Evolutionary conservation across 2,888 invertebrate genomes (phyloP).

Genomic region (Sialis fuliginosa): DNA sequence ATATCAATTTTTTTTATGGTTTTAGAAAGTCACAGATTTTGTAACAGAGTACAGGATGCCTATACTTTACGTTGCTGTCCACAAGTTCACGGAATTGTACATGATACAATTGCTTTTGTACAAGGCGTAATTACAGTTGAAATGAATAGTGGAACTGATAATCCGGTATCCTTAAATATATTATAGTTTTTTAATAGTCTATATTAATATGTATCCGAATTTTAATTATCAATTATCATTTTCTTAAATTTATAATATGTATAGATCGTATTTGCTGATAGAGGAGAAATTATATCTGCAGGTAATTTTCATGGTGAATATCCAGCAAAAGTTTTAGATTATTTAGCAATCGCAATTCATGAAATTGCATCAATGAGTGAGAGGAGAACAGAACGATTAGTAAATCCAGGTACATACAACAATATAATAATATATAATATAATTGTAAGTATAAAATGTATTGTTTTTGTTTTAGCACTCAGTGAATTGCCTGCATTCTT

Average conservation of each 20-base stretch:
- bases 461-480: slow-evolving; percentile 16
- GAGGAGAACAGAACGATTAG: slow-evolving; percentile 39
- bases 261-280: slow-evolving; percentile 32
- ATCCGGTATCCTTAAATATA: slow-evolving; percentile 28
- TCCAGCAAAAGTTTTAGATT: slow-evolving; percentile 46
- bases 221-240: neutral
- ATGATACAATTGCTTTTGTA: slow-evolving; percentile 45
- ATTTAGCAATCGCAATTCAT: slow-evolving; percentile 43
- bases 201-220: slow-evolving; percentile 1
- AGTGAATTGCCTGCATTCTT: slow-evolving; percentile 47
- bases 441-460: neutral
- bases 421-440: neutral
- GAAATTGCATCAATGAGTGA: slow-evolving; percentile 49
- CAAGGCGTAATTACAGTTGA: slow-evolving; percentile 37
- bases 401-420: slow-evolving; percentile 33
- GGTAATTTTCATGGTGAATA: slow-evolving; percentile 57
- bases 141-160: slow-evolving; percentile 49
- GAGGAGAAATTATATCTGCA: slow-evolving; percentile 42
- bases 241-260: slow-evolving; percentile 5
- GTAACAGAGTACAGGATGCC: slow-evolving; percentile 45
- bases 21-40: slow-evolving; percentile 41
- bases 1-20: slow-evolving; percentile 2
- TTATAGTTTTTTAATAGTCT: neutral
- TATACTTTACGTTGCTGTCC: slow-evolving; percentile 48
- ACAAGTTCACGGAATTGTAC: slow-evolving; percentile 44